phyloP scores from a whole-genome alignment of 2,113 vertebrate species.

The Dolichallabes microphthalmus region DNA sequence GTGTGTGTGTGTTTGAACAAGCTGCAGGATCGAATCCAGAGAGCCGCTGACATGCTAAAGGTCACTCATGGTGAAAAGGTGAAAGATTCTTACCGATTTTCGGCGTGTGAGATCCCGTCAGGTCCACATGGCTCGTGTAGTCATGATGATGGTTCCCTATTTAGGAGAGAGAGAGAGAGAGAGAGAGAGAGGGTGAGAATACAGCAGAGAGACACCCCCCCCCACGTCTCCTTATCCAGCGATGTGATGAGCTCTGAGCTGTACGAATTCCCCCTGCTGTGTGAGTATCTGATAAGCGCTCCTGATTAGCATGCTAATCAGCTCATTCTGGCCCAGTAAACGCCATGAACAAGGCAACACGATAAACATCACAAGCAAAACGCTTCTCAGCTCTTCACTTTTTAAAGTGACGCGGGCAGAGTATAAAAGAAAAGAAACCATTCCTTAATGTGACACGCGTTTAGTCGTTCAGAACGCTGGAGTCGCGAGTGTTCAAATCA shows the following conservation, averaged over 20 bases:
- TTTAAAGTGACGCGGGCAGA: not conserved
- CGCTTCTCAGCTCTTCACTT: slow-evolving; percentile 7
- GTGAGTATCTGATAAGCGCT: slow-evolving; percentile 35
- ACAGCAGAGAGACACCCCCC: not conserved
- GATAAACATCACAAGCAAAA: slow-evolving; percentile 15
- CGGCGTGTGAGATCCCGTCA: slow-evolving; percentile 84
- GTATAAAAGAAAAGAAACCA: not conserved
- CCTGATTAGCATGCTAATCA: slow-evolving; percentile 38
- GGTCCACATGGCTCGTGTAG: slow-evolving; percentile 87
- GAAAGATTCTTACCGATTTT: slow-evolving; percentile 83
- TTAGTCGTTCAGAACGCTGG: not conserved
- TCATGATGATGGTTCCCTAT: slow-evolving; percentile 88
- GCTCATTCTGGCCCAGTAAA: slow-evolving; percentile 1
- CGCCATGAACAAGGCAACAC: not conserved
- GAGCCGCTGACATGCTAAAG: not conserved
- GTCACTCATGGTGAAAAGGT: not conserved
- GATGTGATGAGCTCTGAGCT: not conserved
- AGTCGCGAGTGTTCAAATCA: not conserved
- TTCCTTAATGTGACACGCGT: slow-evolving; percentile 20
- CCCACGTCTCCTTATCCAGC: not conserved
- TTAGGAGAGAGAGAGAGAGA: slow-evolving; percentile 51
- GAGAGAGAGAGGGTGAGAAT: slow-evolving; percentile 14
- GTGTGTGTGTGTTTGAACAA: not conserved
- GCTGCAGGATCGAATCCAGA: not conserved
- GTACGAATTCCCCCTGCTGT: not conserved